Conservation (phyloP, 2,888 invertebrate genomes). For the Platypus cylindrus region DNA sequence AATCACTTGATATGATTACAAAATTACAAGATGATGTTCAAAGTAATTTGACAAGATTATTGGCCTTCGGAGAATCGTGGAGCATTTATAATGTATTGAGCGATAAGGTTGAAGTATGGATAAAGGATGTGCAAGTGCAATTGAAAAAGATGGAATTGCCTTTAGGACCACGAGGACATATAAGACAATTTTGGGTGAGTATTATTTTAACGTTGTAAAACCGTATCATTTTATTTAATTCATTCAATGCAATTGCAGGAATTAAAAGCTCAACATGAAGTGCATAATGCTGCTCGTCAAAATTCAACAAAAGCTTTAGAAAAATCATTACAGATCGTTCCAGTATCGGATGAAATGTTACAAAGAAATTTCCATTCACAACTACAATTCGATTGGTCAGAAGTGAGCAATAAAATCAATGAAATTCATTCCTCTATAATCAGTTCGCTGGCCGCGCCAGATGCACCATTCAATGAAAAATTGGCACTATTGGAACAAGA, state of each 20-base stretch:
- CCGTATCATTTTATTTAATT: neutral
- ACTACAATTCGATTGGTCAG: conserved; percentile 64
- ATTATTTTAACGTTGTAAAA: neutral
- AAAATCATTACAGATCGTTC: conserved; percentile 62
- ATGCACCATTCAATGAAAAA: conserved; percentile 62
- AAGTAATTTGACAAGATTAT: conserved; percentile 53
- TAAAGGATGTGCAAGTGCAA: conserved; percentile 60
- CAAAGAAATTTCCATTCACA: conserved; percentile 69
- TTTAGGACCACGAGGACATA: conserved; percentile 52
- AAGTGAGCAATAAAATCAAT: conserved; percentile 49
- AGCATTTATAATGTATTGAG: conserved; percentile 57
- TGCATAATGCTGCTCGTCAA: conserved; percentile 62
- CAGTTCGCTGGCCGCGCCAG: conserved; percentile 57
- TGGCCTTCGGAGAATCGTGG: conserved; percentile 71
- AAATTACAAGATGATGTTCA: conserved; percentile 67
- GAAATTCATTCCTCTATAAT: conserved; percentile 55
- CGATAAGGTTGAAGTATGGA: conserved; percentile 64
- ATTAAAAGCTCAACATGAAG: conserved; percentile 74
- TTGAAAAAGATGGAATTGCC: conserved; percentile 51
- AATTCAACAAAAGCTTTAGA: conserved; percentile 64
- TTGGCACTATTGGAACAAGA: conserved; percentile 63
- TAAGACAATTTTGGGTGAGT: conserved; percentile 69
- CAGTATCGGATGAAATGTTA: conserved; percentile 72
- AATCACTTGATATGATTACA: conserved; percentile 56
- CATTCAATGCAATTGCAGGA: conserved; percentile 39